These are phyloP conservation scores for Seira musarum DNA, from an alignment of 2,888 invertebrate genomes.

Conservation along the genomic window DNA sequence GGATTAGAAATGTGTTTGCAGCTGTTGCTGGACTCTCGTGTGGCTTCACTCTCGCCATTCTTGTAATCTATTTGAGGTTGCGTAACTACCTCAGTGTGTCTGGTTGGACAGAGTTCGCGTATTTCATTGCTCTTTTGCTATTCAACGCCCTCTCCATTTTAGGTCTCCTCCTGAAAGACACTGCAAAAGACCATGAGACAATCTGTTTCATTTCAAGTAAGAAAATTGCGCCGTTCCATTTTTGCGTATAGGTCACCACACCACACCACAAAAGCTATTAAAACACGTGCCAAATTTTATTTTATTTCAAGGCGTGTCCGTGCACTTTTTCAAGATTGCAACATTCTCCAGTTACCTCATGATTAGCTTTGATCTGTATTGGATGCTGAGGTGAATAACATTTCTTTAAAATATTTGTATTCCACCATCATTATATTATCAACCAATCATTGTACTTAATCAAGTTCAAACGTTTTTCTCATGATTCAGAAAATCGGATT, in stretches of 20 bases:
- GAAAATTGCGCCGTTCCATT: background rate
- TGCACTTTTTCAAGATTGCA: conserved; percentile 51
- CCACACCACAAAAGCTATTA: background rate
- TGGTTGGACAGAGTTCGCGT: conserved; percentile 59
- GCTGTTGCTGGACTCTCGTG: conserved; percentile 54
- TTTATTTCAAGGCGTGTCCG: conserved; percentile 32
- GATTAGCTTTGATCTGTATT: conserved; percentile 54
- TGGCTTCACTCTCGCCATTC: conserved; percentile 45
- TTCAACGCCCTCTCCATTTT: conserved; percentile 51
- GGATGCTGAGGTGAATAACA: conserved; percentile 50
- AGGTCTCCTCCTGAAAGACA: too few species aligned
- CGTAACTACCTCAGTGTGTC: conserved; percentile 54
- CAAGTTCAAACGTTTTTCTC: background rate
- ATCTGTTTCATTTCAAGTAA: conserved; percentile 49
- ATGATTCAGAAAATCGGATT: conserved; percentile 47
- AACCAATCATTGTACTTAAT: too few species aligned
- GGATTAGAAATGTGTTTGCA: conserved; percentile 57
- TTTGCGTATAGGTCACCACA: background rate
- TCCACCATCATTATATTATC: too few species aligned
- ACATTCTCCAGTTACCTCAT: conserved; percentile 33
- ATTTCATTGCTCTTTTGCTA: conserved; percentile 47
- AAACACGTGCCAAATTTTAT: background rate
- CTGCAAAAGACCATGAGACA: conserved; percentile 11
- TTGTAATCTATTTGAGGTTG: conserved; percentile 57
- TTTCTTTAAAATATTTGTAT: background rate